phyloP scores from a whole-genome alignment of 2,888 invertebrate species.

The Xanthia togata region DNA sequence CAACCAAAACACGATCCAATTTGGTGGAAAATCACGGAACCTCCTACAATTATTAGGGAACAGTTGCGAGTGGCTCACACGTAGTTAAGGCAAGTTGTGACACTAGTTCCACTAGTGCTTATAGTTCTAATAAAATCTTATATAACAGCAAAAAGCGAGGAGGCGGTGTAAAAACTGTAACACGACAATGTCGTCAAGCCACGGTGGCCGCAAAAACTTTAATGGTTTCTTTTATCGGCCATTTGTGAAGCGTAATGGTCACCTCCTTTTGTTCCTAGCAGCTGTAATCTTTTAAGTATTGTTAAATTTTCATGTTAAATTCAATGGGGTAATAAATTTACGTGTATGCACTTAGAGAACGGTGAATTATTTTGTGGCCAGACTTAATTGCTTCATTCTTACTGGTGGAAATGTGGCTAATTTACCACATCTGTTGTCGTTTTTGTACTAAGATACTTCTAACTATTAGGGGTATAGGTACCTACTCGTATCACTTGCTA shows the following conservation, averaged over 20 bases:
- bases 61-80: slow-evolving; percentile 27
- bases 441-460: not conserved
- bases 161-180: slow-evolving; percentile 70
- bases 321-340: slow-evolving; percentile 49
- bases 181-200: slow-evolving; percentile 77
- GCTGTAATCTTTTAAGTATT: slow-evolving; percentile 77
- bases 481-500: not conserved
- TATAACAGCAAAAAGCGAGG: slow-evolving; percentile 69
- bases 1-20: slow-evolving; percentile 20
- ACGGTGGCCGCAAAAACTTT: slow-evolving; percentile 82
- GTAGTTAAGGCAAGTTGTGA: slow-evolving; percentile 58
- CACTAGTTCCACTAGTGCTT: slow-evolving; percentile 60
- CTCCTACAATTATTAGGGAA: slow-evolving; percentile 26
- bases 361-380: slow-evolving; percentile 26
- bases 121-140: slow-evolving; percentile 68
- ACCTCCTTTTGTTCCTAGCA: slow-evolving; percentile 74
- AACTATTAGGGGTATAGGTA: not conserved
- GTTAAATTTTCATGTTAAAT: slow-evolving; percentile 63
- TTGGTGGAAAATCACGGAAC: slow-evolving; percentile 23
- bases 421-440: not conserved
- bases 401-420: not conserved
- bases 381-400: slow-evolving; percentile 18
- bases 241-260: slow-evolving; percentile 78
- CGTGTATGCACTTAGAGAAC: slow-evolving; percentile 41
- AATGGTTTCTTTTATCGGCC: slow-evolving; percentile 84